A percentile compares a stretch with the other conserved stretches of the same genome.
Conservation (phyloP, 2,113 vertebrate species). For the Barbus barbus region DNA sequence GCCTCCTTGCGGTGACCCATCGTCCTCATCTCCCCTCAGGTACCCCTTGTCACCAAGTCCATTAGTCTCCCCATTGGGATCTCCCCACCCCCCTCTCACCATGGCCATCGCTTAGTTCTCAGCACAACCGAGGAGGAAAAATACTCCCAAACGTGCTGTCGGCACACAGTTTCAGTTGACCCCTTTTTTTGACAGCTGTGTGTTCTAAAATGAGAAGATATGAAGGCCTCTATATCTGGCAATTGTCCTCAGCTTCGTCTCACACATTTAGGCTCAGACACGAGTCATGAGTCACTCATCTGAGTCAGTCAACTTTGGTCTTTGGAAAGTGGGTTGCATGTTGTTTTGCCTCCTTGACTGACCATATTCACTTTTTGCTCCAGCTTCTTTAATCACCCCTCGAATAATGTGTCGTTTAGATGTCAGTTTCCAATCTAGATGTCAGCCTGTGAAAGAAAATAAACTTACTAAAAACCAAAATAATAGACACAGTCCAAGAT, state of each 20-base stretch:
- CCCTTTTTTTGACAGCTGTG: conserved; percentile 4
- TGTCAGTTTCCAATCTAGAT: not conserved
- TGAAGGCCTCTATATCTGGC: conserved; percentile 6
- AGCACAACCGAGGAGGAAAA: conserved; percentile 61
- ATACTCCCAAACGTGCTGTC: conserved; percentile 53
- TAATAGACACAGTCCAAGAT: not conserved
- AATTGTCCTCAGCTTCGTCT: conserved; percentile 6
- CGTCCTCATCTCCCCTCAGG: conserved; percentile 83
- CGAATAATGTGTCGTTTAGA: not conserved
- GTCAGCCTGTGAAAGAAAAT: not conserved
- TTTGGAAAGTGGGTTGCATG: not conserved
- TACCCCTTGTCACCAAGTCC: conserved; percentile 80
- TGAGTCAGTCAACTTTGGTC: conserved; percentile 23
- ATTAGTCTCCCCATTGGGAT: conserved; percentile 84
- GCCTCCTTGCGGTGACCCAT: conserved; percentile 85
- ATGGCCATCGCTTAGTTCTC: conserved; percentile 86
- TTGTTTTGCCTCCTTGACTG: not conserved
- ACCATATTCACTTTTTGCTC: conserved; percentile 18
- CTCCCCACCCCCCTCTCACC: conserved; percentile 92
- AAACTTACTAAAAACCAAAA: not conserved
- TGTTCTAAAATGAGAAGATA: conserved; percentile 24
- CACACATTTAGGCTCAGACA: conserved; percentile 28
- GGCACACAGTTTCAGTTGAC: not conserved
- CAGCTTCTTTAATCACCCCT: not conserved
- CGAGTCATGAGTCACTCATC: too few relatives aligned